Conservation (phyloP, 2,797 vertebrate genomes). For the Myoxocephalus aenaeus region DNA sequence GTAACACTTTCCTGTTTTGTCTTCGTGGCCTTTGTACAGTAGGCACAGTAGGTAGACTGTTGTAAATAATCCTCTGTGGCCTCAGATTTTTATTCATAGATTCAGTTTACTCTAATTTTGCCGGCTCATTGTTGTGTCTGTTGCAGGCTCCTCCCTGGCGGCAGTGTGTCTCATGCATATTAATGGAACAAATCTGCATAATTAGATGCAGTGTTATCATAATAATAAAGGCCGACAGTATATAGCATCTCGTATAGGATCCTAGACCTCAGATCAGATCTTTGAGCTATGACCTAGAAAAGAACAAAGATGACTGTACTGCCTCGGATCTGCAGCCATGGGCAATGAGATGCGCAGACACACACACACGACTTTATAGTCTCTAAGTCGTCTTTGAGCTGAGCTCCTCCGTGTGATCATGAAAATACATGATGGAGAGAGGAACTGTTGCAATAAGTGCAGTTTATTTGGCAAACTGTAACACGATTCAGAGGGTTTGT, state of each 20-base stretch:
- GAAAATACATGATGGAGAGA: conserved; percentile 13
- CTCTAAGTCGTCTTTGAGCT: conserved; percentile 14
- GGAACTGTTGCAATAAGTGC: background rate
- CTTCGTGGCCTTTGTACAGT: conserved; percentile 52
- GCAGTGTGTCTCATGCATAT: conserved; percentile 76
- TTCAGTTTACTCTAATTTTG: conserved; percentile 78
- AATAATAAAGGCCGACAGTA: conserved; percentile 74
- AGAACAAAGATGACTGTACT: conserved; percentile 59
- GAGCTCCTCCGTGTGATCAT: conserved; percentile 9
- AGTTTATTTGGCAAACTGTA: background rate
- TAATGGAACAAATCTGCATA: conserved; percentile 70
- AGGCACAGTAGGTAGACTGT: conserved; percentile 59
- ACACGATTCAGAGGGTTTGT: background rate
- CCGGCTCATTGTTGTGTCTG: conserved; percentile 83
- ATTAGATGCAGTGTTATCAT: conserved; percentile 76
- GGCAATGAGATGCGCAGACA: background rate
- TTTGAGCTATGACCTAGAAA: conserved; percentile 68
- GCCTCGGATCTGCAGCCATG: conserved; percentile 31
- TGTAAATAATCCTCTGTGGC: conserved; percentile 73
- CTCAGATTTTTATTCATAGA: conserved; percentile 78
- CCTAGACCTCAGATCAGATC: conserved; percentile 61
- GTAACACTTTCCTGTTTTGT: background rate
- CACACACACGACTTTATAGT: conserved; percentile 35
- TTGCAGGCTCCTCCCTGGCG: conserved; percentile 78
- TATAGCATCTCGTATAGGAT: conserved; percentile 57